Base-by-base conservation (phyloP, 2,797 vertebrate species). In the Sebastes ruberrimus region DNA sequence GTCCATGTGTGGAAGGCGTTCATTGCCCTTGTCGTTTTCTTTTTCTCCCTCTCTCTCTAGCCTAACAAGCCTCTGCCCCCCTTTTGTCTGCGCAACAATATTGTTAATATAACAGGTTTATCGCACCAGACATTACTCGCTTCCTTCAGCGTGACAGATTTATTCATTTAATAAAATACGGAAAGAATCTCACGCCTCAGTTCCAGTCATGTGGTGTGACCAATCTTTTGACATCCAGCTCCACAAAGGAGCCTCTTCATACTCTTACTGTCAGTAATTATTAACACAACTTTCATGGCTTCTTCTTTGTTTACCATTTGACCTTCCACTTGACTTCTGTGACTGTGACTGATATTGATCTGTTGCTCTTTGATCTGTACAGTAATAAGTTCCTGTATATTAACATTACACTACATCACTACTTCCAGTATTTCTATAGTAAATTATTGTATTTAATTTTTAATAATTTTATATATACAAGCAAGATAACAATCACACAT, bases 141-240 rank as follows among this genome's bases (percentile, higher is more conserved):
- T 78, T 69, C 64, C 62, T 62, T 59, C 49, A 76, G 46, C 7
- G 8, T 74, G 61, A 74, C 57, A 0, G 16, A 78, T 66, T 63
- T 18, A 62, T 74, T 78, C 56, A 53, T 67, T 23, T 71, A 59
- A 35, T 22, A 59, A 59, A 35, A 46, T 67, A 23, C 56, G 20
- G 52, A 73, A 72, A 59, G 67, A 59, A 75, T 86, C 22, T 76
- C 67, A 23, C 5, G 20, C 63, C 30, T 81, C 69, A 14, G 60
- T 74, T 76, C 57, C 55, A 42, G 22, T 59, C 42, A 66, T 61
- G 25, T 33, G 60, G 20, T 62, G 81, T 74, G 85, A 86, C 75
- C 69, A 55, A 61, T 78, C 71, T 14, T 71, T 70, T 79, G 62
- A 86, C 73, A 80, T 62, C 7, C 60, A 64, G 56, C 63, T n/a